Evolutionary conservation across 1,140 invertebrate genomes (phyloP).

Genomic region (Caenorhabditis latens): DNA sequence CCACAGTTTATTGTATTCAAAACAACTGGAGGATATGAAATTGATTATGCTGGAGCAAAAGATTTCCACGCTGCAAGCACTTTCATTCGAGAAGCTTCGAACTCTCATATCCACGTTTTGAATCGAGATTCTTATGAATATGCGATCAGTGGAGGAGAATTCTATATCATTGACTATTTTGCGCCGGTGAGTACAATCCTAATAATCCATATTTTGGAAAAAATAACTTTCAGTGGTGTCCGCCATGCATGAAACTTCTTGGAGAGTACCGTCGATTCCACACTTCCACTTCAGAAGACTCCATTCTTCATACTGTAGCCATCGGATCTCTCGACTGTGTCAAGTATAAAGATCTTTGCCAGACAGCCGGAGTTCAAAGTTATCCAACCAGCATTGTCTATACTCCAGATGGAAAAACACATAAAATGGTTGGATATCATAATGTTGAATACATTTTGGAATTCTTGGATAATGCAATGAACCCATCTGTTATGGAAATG

Average conservation of each 20-base stretch:
- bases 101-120: conserved; percentile 82
- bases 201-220: background rate
- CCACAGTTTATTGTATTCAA: conserved; percentile 84
- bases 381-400: conserved; percentile 86
- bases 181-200: conserved; percentile 81
- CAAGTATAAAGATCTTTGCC: conserved; percentile 79
- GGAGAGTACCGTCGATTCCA: conserved; percentile 83
- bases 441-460: conserved; percentile 82
- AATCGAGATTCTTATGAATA: conserved; percentile 80
- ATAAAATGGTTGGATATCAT: conserved; percentile 82
- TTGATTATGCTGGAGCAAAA: conserved; percentile 81
- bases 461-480: conserved; percentile 82
- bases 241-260: conserved; percentile 85
- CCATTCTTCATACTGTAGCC: conserved; percentile 80
- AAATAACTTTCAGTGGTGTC: conserved; percentile 82
- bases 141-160: conserved; percentile 78
- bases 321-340: conserved; percentile 83
- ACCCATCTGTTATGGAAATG: conserved; percentile 81
- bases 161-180: conserved; percentile 87
- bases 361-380: conserved; percentile 76
- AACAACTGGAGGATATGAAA: conserved; percentile 83
- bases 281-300: conserved; percentile 41
- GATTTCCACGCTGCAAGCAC: conserved; percentile 83
- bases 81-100: conserved; percentile 83
- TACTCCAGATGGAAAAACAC: conserved; percentile 80